phyloP scores from a whole-genome alignment of 2,888 invertebrate genomes.

The Coronaproctus castanopsis region DNA sequence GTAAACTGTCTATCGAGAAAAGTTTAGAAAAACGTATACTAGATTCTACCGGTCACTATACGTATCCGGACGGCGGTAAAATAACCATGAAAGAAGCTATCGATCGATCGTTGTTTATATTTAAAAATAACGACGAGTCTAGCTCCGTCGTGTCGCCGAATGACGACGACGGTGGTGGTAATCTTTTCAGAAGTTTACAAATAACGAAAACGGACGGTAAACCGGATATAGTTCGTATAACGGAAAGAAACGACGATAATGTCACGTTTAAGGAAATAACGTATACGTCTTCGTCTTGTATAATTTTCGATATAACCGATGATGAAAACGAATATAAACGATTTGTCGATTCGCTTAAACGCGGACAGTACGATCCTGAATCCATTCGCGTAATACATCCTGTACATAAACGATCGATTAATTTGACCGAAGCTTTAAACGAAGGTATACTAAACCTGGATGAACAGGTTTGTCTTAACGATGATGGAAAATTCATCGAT shows the following conservation, averaged over 20 bases:
- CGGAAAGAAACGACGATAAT: constrained; percentile 27
- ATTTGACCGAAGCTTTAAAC: constrained; percentile 52
- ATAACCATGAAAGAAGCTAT: constrained; percentile 59
- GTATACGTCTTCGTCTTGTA: background rate
- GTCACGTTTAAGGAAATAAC: background rate
- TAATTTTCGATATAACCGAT: background rate
- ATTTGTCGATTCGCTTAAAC: background rate
- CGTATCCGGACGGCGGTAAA: constrained; percentile 29
- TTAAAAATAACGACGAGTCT: constrained; percentile 32
- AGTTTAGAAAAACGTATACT: constrained; percentile 61
- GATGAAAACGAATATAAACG: background rate
- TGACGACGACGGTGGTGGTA: background rate
- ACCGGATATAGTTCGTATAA: constrained; percentile 50
- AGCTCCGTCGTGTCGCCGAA: constrained; percentile 31
- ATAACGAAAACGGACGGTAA: constrained; percentile 49
- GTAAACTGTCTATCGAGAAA: constrained; percentile 42
- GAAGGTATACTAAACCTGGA: constrained; percentile 51
- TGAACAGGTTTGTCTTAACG: constrained; percentile 46
- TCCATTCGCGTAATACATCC: background rate
- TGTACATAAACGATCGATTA: constrained; percentile 24
- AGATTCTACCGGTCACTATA: constrained; percentile 56
- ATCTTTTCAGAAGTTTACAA: constrained; percentile 31
- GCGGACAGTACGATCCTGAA: background rate
- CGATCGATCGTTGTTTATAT: constrained; percentile 37
- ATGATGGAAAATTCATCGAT: constrained; percentile 41